phyloP scores from a whole-genome alignment of 2,888 invertebrate genomes.

The Notocelia uddmanniana region DNA sequence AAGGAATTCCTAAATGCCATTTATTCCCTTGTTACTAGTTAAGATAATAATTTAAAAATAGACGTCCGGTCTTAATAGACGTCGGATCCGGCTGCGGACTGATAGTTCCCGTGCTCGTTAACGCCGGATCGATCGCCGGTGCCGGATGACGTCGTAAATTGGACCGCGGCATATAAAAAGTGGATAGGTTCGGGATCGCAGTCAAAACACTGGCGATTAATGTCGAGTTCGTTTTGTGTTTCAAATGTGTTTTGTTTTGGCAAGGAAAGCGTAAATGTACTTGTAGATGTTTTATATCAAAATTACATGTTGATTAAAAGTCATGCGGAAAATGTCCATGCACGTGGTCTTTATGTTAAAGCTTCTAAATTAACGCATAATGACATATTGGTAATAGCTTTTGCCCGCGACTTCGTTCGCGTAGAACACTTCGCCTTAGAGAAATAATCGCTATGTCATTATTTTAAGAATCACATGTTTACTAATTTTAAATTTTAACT shows the following conservation, averaged over 20 bases:
- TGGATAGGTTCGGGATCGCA: constrained; percentile 56
- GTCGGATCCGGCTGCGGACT: constrained; percentile 70
- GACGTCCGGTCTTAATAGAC: constrained; percentile 73
- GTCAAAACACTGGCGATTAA: constrained; percentile 57
- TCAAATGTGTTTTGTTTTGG: background rate
- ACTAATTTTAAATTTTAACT: no score
- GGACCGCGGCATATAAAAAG: constrained; percentile 60
- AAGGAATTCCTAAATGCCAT: constrained; percentile 62
- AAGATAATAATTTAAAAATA: constrained; percentile 68
- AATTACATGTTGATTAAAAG: no score
- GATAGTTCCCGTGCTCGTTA: constrained; percentile 82
- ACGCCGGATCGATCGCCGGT: constrained; percentile 54
- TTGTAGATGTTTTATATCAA: no score
- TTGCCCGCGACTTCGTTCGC: no score
- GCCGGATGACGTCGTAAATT: constrained; percentile 58
- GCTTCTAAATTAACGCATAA: no score
- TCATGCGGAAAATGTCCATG: no score
- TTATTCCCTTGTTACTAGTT: constrained; percentile 63
- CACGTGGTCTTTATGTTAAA: no score
- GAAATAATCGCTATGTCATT: no score
- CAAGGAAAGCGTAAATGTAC: constrained; percentile 6
- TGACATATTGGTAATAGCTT: no score
- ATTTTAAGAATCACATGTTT: no score
- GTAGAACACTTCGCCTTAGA: no score
- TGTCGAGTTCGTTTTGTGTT: constrained; percentile 44